Base-by-base conservation (phyloP, 2,888 invertebrate genomes). In the Apoda limacodes region DNA sequence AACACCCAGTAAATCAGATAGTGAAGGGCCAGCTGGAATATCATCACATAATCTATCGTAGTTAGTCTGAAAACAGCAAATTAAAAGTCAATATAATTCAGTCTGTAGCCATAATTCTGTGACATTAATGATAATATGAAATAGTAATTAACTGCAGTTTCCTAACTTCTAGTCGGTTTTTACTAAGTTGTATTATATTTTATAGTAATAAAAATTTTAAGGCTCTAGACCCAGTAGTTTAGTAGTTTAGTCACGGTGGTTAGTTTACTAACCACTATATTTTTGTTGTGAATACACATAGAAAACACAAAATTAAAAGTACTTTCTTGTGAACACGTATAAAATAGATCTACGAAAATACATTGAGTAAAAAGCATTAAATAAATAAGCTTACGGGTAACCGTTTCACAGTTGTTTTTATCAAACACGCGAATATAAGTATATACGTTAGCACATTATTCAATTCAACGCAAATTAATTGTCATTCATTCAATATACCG, bases 1-100 rank as follows among this genome's bases (percentile, higher is more conserved):
- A 90, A 83, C 2, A 43, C 34, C 59, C 86, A 70, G 60, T 88
- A 91, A 14, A 81, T 67, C 1, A 76, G 40, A 52, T 88, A 92
- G 58, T 92, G 90, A 1, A 87, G 27, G 0, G 82, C 52, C 36
- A 88, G 58, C 46, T 84, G 82, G 0, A 67, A 4, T 1, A 84
- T 37, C 29, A 85, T 45, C 5, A 82, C 27, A 48, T 68, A 78
- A 43, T 81, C 81, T 6, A 70, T 57, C 0, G 37, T 9, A 0
- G 61, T 58, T 12, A 70, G 40, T 27, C 80, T 80, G 54, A 2
- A 48, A 47, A 24, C 7, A 15, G 19, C 35, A 15, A 13, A 7
- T 14, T 7, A 24, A 7, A 14, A 12, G 15, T 13, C n/a, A 11
- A 9, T 14, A n/a, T n/a, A n/a, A n/a, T n/a, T n/a, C 13, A 24